Percentiles rank a stretch among this genome's conserved stretches.
Conservation (phyloP, 2,888 invertebrate species). For the Scaptomyza polygonia region DNA sequence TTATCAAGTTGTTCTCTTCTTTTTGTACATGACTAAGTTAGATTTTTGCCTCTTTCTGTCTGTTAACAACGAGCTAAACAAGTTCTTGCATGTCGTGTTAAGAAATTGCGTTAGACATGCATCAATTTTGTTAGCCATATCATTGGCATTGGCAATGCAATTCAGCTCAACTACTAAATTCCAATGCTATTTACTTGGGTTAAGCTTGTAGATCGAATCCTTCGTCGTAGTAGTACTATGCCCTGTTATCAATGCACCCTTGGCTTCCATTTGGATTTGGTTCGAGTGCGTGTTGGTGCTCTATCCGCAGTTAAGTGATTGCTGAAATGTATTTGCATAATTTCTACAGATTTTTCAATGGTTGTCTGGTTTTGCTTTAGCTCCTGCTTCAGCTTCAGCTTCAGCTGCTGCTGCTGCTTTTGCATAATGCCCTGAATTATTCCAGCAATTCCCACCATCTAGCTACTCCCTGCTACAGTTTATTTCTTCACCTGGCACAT, state of each 20-base stretch:
- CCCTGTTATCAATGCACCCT: neutral
- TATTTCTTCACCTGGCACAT: conserved; percentile 43
- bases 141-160: conserved; percentile 28
- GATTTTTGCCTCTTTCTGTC: conserved; percentile 3
- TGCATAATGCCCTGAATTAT: conserved; percentile 60
- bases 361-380: conserved; percentile 42
- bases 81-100: neutral
- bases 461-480: too few relatives aligned
- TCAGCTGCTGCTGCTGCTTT: conserved; percentile 16
- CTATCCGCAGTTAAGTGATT: conserved; percentile 71
- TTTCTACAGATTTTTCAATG: conserved; percentile 79
- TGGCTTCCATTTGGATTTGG: conserved; percentile 9
- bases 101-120: neutral
- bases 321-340: conserved; percentile 80
- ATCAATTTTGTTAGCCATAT: conserved; percentile 33
- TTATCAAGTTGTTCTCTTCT: neutral
- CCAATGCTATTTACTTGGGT: conserved; percentile 9
- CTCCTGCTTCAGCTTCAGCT: conserved; percentile 6
- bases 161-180: conserved; percentile 1
- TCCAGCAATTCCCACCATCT: conserved; percentile 8
- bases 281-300: conserved; percentile 6
- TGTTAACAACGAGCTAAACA: conserved; percentile 8
- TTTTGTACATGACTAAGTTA: neutral
- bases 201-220: conserved; percentile 1
- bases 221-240: too few relatives aligned